These are phyloP conservation scores for Nilaparvata lugens DNA, from an alignment of 1,140 invertebrate species.

Conservation along the genomic window DNA sequence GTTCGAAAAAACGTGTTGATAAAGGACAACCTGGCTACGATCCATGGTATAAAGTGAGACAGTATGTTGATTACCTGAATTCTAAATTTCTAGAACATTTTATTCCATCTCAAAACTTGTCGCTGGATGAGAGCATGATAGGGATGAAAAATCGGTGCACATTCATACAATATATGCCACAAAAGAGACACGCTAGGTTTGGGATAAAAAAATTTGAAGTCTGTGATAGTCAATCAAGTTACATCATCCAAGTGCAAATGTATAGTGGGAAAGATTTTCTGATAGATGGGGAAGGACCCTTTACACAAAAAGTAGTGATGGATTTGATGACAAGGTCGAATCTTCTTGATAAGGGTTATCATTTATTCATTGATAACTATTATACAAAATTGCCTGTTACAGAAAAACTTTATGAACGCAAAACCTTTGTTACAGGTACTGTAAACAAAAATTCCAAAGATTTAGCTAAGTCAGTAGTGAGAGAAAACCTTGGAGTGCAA, in stretches of 20 bases:
- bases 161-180: constrained; percentile 13
- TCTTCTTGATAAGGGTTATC: too few species aligned
- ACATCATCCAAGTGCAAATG: too few species aligned
- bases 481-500: neutral
- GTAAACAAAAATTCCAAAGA: constrained; percentile 10
- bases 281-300: too few species aligned
- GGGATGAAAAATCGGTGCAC: constrained; percentile 12
- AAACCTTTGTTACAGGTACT: constrained; percentile 7
- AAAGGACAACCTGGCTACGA: constrained; percentile 2
- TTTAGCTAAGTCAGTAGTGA: neutral
- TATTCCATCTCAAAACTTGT: neutral
- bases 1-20: neutral
- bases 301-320: too few species aligned
- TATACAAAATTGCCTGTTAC: neutral
- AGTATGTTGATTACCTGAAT: neutral
- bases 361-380: too few species aligned
- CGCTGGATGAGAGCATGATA: constrained; percentile 4
- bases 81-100: neutral
- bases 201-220: constrained; percentile 13
- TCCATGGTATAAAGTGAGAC: constrained; percentile 6
- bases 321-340: too few species aligned
- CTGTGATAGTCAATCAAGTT: too few species aligned
- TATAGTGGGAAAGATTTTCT: too few species aligned
- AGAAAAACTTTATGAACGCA: neutral
- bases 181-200: constrained; percentile 6